A percentile compares a stretch with the other conserved stretches of the same genome.
phyloP scores from a whole-genome alignment of 2,888 invertebrate genomes.

The Hirtodrosophila trivittata region DNA sequence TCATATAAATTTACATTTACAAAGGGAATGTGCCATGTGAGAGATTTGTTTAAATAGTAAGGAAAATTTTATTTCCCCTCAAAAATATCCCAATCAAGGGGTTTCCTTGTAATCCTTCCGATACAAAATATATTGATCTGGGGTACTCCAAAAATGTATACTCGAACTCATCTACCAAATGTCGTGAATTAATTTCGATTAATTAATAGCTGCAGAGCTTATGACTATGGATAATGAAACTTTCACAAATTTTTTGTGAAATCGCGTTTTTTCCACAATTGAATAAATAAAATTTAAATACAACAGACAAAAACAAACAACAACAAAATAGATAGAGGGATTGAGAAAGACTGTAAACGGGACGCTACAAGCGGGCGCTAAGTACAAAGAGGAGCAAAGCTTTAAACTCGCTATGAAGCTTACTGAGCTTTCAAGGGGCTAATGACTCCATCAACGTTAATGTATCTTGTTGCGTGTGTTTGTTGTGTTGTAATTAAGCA shows the following conservation, averaged over 20 bases:
- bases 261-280: constrained; percentile 55
- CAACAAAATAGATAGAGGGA: constrained; percentile 2
- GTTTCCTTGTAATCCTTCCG: too few relatives aligned
- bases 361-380: background rate
- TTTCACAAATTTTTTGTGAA: constrained; percentile 62
- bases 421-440: constrained; percentile 51
- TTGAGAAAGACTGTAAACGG: constrained; percentile 4
- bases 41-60: too few relatives aligned
- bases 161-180: too few relatives aligned
- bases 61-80: too few relatives aligned
- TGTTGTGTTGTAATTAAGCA: constrained; percentile 57
- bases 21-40: too few relatives aligned
- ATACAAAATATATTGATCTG: too few relatives aligned
- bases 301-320: constrained; percentile 18
- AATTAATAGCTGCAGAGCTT: constrained; percentile 16
- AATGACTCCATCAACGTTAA: constrained; percentile 55
- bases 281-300: constrained; percentile 54
- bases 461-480: constrained; percentile 40
- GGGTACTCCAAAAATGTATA: too few relatives aligned
- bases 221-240: constrained; percentile 49
- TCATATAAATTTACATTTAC: too few relatives aligned
- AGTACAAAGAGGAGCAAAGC: constrained; percentile 31
- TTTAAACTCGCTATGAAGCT: constrained; percentile 36
- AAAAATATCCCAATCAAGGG: too few relatives aligned
- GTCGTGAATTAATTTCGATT: constrained; percentile 10